Percentiles rank a stretch among this genome's conserved stretches.
These are phyloP conservation scores for Tortrix viridana DNA, from an alignment of 2,888 invertebrate genomes.

Conservation along the genomic window DNA sequence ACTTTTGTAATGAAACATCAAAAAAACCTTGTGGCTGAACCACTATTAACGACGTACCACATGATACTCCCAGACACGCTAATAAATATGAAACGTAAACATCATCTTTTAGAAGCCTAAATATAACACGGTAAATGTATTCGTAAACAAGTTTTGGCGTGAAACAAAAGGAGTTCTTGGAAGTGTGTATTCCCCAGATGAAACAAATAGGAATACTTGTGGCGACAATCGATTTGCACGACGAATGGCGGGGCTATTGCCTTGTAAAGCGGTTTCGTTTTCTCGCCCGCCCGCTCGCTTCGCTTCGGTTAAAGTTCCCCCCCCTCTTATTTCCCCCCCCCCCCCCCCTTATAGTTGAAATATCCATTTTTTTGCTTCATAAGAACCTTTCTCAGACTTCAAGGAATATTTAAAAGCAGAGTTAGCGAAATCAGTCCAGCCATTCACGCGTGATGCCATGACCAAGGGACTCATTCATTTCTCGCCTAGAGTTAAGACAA, in stretches of 20 bases:
- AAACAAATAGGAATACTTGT: slow-evolving; percentile 40
- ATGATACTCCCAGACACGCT: slow-evolving; percentile 20
- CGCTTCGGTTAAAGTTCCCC: too few relatives aligned
- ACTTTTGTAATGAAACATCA: neutral
- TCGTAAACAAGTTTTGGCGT: slow-evolving; percentile 22
- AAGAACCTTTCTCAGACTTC: too few relatives aligned
- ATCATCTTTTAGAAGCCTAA: slow-evolving; percentile 29
- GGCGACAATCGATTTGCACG: slow-evolving; percentile 42
- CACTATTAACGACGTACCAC: slow-evolving; percentile 18
- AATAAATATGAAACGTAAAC: slow-evolving; percentile 34
- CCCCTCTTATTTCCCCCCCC: too few relatives aligned
- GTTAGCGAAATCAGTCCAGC: too few relatives aligned
- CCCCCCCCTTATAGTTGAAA: too few relatives aligned
- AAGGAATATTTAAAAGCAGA: too few relatives aligned
- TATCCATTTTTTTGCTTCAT: too few relatives aligned
- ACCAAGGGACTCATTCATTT: too few relatives aligned
- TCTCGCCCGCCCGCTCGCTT: too few relatives aligned
- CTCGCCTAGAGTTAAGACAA: too few relatives aligned
- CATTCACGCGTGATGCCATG: too few relatives aligned
- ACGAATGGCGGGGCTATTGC: slow-evolving; percentile 45
- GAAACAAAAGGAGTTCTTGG: slow-evolving; percentile 29
- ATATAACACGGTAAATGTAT: slow-evolving; percentile 15
- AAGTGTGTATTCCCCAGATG: slow-evolving; percentile 28
- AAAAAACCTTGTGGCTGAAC: slow-evolving; percentile 10
- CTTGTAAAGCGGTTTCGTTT: slow-evolving; percentile 18